Base-by-base conservation (phyloP, 2,113 vertebrate genomes). In the Dasyprocta punctata region DNA sequence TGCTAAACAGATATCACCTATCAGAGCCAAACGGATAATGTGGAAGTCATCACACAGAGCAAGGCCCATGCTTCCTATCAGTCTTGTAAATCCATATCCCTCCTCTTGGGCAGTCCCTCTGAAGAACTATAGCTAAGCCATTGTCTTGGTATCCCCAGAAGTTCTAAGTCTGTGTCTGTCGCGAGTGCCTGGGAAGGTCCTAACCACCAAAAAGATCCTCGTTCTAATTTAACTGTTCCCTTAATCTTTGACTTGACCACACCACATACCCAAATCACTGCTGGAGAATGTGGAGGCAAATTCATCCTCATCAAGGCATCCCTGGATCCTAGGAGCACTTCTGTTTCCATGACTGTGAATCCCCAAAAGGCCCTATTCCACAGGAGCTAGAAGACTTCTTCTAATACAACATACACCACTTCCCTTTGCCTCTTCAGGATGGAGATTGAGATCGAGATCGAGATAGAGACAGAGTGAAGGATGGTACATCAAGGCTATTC, bases 241-340 rank as follows among this genome's bases (percentile, higher is more conserved):
- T 61, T 92, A 52, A 61, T 69, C 73, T 97, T 78, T 86, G 38
- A 56, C 61, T 86, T 58, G 71, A 92, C 47, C 13, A 56, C 11
- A 88, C 77, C 58, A 87, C 86, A 28, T 38, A 82, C 83, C 69
- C 82, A 20, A 38, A 38, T 93, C 60, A 49, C 41, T 91, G 69
- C 47, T 54, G 44, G 38, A 86, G 41, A 75, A 69, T 86, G 24
- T 90, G 63, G 58, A 83, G 58, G 63, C 63, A 52, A 82, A 82
- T 63, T 30, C 20, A 1, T 38, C 54, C 90, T 67, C 33, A 33
- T 26, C 69, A 86, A 78, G 85, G 61, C 28, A 24, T 47, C 61
- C 77, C n/a, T 52, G n/a, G 83, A 54, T 95, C 94, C 89, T 93
- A 86, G 87, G 95, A 90, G 49, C 36, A 7, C 13, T 88, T 85